phyloP scores from a whole-genome alignment of 2,113 vertebrate species.

The Cyphomyrus plagiostoma region DNA sequence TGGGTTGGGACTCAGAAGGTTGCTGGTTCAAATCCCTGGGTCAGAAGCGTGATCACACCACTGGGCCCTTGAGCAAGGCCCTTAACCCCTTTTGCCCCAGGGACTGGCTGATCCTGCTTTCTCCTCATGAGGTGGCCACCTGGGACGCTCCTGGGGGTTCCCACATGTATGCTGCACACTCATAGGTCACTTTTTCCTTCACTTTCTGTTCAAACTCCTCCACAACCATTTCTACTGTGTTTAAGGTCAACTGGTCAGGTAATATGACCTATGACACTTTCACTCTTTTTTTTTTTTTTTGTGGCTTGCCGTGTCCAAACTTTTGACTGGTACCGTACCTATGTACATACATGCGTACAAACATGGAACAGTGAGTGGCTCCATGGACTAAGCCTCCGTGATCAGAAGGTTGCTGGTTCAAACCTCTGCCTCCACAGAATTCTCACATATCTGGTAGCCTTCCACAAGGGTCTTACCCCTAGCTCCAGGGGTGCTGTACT shows the following conservation, averaged over 20 bases:
- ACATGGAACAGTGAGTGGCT: neutral
- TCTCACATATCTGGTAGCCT: neutral
- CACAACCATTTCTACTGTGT: neutral
- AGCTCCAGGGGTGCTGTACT: neutral
- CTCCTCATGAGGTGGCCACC: neutral
- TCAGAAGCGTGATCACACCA: neutral
- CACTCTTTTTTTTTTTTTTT: neutral
- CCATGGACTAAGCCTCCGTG: neutral
- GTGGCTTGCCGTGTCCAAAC: neutral
- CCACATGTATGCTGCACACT: neutral
- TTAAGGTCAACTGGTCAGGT: neutral
- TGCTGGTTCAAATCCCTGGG: neutral
- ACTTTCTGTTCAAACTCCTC: neutral
- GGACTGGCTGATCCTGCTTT: neutral
- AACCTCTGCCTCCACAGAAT: neutral
- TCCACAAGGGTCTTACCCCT: neutral
- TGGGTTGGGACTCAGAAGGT: neutral
- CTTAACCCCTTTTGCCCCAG: neutral
- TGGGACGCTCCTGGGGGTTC: neutral
- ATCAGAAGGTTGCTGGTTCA: neutral
- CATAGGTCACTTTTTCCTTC: neutral
- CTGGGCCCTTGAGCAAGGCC: neutral
- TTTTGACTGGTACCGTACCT: neutral
- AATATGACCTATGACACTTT: neutral
- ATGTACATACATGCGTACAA: neutral